Evolutionary conservation across 2,888 invertebrate species (phyloP), one percentile per base, ranked within the genome.

Genomic region (Chirona hameri): DNA sequence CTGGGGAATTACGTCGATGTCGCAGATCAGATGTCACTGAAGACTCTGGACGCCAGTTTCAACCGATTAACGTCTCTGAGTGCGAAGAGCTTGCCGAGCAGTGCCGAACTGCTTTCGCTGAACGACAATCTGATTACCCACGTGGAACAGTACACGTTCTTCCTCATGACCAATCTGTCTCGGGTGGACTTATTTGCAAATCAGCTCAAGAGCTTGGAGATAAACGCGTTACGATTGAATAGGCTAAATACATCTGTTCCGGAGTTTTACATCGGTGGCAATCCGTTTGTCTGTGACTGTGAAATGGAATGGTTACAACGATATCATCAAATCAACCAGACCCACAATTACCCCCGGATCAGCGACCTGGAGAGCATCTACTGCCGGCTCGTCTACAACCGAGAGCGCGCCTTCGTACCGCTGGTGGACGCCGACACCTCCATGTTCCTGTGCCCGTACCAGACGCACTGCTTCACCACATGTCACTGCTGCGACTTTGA

Each of bases 231-330:
- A 92, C 83, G 87, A 65, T 84, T 87, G 82, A 91, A 93, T n/a
- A 91, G 92, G 82, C 92, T 94, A 86, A 91, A 93, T 29, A 90
- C 91, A 84, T 92, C 92, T 48, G 90, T 94, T 83, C 94, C 95
- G 10, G 93, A 95, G 88, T 94, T 95, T 88, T 93, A 93, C 87
- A 92, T 96, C 84, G 94, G 94, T 81, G 93, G 93, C 85, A 96
- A 96, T 89, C 95, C 95, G 83, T 93, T 94, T 87, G 92, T 93
- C 86, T 96, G 96, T 89, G 95, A 95, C 88, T 96, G 95, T 87
- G 93, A 94, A 84, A 95, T 96, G 95, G 94, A 95, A 87, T 96
- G 95, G 95, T 88, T 95, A 85, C 94, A 95, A 89, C 92, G 93
- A 88, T 93, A 94, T 86, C 94, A 94, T 88, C 94, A 94, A 88